These are phyloP conservation scores for Trichogramma pretiosum DNA, from an alignment of 1,140 invertebrate genomes.

Conservation along the genomic window DNA sequence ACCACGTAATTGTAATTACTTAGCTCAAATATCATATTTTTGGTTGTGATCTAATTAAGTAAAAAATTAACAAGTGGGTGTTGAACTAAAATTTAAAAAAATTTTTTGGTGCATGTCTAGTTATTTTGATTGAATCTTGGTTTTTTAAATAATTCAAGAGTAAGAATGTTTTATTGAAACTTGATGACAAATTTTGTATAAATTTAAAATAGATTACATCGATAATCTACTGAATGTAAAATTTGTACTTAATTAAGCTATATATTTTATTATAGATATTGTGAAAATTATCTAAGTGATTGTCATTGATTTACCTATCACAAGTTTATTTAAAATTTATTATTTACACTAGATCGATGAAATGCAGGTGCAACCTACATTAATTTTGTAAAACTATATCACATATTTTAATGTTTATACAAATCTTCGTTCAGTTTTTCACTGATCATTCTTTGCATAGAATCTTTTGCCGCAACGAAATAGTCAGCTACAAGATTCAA, in stretches of 20 bases:
- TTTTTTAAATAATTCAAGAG: too few species aligned
- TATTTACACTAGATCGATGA: neutral
- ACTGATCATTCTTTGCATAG: too few species aligned
- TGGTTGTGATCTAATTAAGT: conserved; percentile 17
- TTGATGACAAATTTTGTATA: too few species aligned
- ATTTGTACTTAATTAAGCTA: conserved; percentile 37
- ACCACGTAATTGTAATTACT: neutral
- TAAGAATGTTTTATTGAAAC: too few species aligned
- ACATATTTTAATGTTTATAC: neutral
- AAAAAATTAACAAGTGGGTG: too few species aligned
- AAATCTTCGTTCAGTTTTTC: neutral
- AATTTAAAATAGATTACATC: too few species aligned
- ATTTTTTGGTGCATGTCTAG: conserved; percentile 7
- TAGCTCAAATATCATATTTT: conserved; percentile 11
- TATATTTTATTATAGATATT: conserved; percentile 39
- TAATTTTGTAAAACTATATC: neutral
- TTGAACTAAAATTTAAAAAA: too few species aligned
- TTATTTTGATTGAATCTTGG: too few species aligned
- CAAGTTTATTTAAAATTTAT: neutral
- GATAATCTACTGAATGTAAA: conserved; percentile 30
- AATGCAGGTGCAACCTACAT: neutral
- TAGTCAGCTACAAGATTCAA: too few species aligned
- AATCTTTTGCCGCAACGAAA: too few species aligned
- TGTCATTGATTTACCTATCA: too few species aligned
- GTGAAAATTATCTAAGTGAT: conserved; percentile 14